phyloP scores from a whole-genome alignment of 2,113 vertebrate species.

The Muntiacus reevesi region DNA sequence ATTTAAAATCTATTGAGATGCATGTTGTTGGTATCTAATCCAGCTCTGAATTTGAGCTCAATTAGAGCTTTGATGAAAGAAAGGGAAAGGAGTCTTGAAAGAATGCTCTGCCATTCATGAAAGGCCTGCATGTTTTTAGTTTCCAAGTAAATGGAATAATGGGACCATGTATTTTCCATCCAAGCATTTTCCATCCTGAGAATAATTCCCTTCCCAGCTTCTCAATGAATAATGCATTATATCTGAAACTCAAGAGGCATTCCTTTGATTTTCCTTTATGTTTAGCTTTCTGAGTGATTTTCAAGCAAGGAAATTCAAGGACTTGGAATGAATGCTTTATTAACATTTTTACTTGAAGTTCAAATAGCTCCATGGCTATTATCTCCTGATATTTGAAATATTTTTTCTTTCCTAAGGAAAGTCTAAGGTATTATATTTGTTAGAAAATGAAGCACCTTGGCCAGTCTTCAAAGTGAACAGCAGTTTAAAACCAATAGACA shows the following conservation, averaged over 20 bases:
- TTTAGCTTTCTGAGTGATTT: slow-evolving; percentile 72
- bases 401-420: slow-evolving; percentile 39
- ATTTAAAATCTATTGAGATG: slow-evolving; percentile 66
- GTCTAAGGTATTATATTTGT: slow-evolving; percentile 67
- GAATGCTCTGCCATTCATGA: slow-evolving; percentile 66
- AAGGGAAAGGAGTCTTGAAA: slow-evolving; percentile 68
- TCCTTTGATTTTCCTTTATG: slow-evolving; percentile 75
- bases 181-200: slow-evolving; percentile 77
- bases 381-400: slow-evolving; percentile 74
- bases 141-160: slow-evolving; percentile 78
- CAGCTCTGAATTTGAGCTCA: slow-evolving; percentile 72
- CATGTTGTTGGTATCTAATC: slow-evolving; percentile 65
- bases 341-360: slow-evolving; percentile 74
- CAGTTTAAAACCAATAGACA: slow-evolving; percentile 60
- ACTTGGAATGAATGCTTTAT: slow-evolving; percentile 75
- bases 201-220: slow-evolving; percentile 75
- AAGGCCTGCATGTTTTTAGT: slow-evolving; percentile 72
- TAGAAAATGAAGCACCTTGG: slow-evolving; percentile 68
- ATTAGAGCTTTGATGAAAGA: slow-evolving; percentile 76
- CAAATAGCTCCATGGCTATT: slow-evolving; percentile 70
- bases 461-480: slow-evolving; percentile 65
- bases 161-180: slow-evolving; percentile 77
- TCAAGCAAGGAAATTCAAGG: slow-evolving; percentile 77
- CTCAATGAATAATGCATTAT: slow-evolving; percentile 78
- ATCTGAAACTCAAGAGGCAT: slow-evolving; percentile 77